Percentiles rank a stretch among this genome's conserved stretches.
Conservation (phyloP, 2,888 invertebrate genomes). For the Melikaiella ostensackeni region DNA sequence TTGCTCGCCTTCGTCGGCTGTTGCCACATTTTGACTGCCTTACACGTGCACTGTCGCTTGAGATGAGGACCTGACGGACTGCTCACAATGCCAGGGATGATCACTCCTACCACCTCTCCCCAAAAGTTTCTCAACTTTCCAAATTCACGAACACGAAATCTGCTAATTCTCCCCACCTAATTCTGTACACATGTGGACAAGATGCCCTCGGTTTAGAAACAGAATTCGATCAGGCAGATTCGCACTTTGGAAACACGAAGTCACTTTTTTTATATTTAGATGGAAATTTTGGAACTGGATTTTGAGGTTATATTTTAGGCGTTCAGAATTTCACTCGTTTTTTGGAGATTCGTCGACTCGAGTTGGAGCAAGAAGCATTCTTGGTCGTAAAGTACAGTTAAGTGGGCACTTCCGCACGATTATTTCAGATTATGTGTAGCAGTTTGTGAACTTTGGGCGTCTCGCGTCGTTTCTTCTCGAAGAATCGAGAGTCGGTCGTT, state of each 20-base stretch:
- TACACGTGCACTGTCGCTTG: not conserved
- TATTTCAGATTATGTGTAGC: not conserved
- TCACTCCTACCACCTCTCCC: not conserved
- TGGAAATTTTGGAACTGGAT: not conserved
- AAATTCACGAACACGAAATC: not conserved
- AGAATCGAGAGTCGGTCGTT: not conserved
- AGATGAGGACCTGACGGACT: not conserved
- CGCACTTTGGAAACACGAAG: not conserved
- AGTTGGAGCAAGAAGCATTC: not conserved
- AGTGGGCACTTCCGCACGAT: not conserved
- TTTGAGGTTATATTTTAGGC: constrained; percentile 9
- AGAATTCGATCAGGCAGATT: not conserved
- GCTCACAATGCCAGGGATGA: constrained; percentile 8
- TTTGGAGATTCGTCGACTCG: too few species aligned
- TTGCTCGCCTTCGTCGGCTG: constrained; percentile 41
- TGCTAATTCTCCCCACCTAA: not conserved
- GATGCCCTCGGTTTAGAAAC: not conserved
- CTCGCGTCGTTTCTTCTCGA: not conserved
- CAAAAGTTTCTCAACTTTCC: constrained; percentile 32
- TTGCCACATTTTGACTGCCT: constrained; percentile 56
- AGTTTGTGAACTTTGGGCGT: not conserved
- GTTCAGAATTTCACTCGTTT: too few species aligned
- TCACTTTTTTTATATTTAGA: not conserved
- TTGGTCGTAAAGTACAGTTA: not conserved
- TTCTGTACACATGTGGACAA: not conserved